A percentile compares a stretch with the other conserved stretches of the same genome.
phyloP scores from a whole-genome alignment of 2,797 vertebrate genomes.

The Tympanoctomys barrerae region DNA sequence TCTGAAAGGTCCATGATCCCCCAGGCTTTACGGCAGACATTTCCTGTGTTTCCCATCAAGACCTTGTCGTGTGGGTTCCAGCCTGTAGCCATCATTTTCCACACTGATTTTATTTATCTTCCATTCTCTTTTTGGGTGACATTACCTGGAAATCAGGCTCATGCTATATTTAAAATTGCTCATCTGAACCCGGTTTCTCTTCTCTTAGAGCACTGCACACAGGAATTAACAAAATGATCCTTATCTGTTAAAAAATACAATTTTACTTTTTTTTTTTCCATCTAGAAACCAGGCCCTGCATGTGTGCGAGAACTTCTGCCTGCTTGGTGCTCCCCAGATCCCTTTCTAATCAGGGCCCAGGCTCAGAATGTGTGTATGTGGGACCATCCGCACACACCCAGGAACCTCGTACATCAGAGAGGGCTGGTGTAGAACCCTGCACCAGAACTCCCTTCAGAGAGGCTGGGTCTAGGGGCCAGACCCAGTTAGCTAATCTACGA shows the following conservation, averaged over 20 bases:
- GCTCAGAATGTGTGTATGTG: no score
- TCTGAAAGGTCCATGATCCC: background rate
- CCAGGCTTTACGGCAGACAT: slow-evolving; percentile 20
- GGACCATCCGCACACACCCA: no score
- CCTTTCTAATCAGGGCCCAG: no score
- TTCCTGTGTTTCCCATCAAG: slow-evolving; percentile 33
- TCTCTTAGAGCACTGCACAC: background rate
- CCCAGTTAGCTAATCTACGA: no score
- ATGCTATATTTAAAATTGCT: background rate
- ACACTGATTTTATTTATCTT: slow-evolving; percentile 68
- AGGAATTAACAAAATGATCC: slow-evolving; percentile 48
- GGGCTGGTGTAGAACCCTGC: no score
- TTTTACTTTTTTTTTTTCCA: no score
- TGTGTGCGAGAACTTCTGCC: no score
- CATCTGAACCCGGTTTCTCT: background rate
- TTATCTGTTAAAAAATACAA: background rate
- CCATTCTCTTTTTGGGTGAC: slow-evolving; percentile 15
- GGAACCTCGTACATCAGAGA: no score
- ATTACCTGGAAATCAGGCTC: slow-evolving; percentile 15
- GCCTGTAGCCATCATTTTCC: slow-evolving; percentile 62
- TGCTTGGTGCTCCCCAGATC: no score
- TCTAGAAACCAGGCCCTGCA: no score
- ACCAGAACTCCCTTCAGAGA: no score
- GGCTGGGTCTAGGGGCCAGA: no score
- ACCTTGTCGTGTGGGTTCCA: background rate